phyloP scores from a whole-genome alignment of 2,113 vertebrate genomes.

The Bagarius yarrelli region DNA sequence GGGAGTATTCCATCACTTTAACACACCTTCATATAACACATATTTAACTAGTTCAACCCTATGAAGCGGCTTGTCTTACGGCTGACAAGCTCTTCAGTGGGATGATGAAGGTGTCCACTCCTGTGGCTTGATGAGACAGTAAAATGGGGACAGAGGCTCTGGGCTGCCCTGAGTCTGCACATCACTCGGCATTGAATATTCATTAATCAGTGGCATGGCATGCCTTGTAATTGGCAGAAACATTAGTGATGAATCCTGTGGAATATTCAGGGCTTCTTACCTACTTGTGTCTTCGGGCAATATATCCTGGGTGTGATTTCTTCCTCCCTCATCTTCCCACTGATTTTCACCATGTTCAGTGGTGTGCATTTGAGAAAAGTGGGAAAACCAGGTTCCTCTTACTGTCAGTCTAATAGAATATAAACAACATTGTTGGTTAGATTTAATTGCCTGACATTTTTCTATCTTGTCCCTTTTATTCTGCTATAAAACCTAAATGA shows the following conservation, averaged over 20 bases:
- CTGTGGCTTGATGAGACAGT: constrained; percentile 77
- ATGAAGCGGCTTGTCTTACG: constrained; percentile 76
- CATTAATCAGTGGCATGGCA: constrained; percentile 81
- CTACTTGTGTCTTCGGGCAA: constrained; percentile 78
- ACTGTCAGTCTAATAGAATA: constrained; percentile 66
- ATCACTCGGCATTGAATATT: constrained; percentile 78
- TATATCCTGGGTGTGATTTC: constrained; percentile 68
- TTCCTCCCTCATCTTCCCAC: constrained; percentile 31
- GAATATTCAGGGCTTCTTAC: constrained; percentile 72
- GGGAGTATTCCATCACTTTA: constrained; percentile 78
- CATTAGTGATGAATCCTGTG: constrained; percentile 79
- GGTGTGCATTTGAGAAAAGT: constrained; percentile 68
- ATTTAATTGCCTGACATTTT: constrained; percentile 22
- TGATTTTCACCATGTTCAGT: constrained; percentile 58
- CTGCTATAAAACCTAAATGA: background rate
- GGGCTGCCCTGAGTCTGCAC: constrained; percentile 68
- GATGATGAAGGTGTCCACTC: constrained; percentile 78
- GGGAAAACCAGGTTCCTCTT: constrained; percentile 59
- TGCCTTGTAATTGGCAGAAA: constrained; percentile 82
- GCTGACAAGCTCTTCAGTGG: constrained; percentile 70
- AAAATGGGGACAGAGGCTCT: constrained; percentile 72
- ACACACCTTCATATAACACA: constrained; percentile 84
- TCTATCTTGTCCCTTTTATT: constrained; percentile 23
- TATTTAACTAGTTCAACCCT: constrained; percentile 80
- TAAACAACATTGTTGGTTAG: constrained; percentile 53